Base-by-base conservation (phyloP, 92 coral and sea anemone genomes). In the Ricordea florida region DNA sequence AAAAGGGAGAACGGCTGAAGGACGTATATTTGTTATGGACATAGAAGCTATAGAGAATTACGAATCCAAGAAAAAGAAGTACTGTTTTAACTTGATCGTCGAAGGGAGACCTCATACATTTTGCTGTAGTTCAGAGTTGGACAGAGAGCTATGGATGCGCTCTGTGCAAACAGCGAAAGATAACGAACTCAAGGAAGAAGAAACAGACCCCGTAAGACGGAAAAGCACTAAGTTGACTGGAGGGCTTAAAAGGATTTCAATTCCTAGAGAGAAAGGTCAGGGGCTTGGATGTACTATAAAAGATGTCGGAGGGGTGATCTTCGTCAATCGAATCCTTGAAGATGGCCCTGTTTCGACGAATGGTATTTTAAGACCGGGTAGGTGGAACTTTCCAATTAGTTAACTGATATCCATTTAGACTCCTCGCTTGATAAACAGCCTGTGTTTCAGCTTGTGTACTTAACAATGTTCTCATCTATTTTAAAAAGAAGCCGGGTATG, bases 201-300 rank as follows among this genome's bases (percentile, higher is more conserved):
- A 87, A 13, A 89, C 55, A 10, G 92, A 96, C 22, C 99, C 99
- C 11, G 84, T 94, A 6, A 72, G 98, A 18, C 75, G 88, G 57
- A 86, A 79, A 63, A 96, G 99, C 43, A 89, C 84, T 33, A 92
- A 92, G 74, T 72, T 96, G 20, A 86, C 93, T 10, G 96, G 96
- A 0, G 97, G 93, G 31, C 65, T 96, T 18, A 92, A 96, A 58
- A 44, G 99, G 53, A 49, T 96, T 11, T 88, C 89, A 10, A 86
- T 96, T 26, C 91, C 77, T 31, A 85, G 93, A 43, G 87, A 86
- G 43, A 85, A 79, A 32, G 93, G 91, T 0, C 84, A 84, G 20
- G 99, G 99, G 6, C 82, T 96, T 1, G 99, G 99, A 0, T 93
- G 97, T 35, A 84, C 97, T 5, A 96, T 96, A n/a, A 96, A 92